Conservation (phyloP, 2,113 vertebrate species). For the Antidorcas marsupialis region DNA sequence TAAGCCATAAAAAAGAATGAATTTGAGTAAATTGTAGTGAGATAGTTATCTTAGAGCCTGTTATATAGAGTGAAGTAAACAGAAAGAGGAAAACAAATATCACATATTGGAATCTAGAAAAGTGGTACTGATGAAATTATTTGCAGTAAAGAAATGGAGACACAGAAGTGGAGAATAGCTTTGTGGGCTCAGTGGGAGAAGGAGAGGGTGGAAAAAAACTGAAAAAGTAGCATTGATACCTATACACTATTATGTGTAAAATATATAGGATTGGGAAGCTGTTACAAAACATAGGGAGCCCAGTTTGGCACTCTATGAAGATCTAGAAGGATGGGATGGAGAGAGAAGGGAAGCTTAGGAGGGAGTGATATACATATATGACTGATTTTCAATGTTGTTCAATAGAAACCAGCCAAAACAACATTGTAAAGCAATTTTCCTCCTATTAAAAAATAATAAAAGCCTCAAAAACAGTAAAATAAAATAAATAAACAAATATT, state of each 20-base stretch:
- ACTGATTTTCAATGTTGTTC: too few species aligned
- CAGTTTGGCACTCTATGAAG: too few species aligned
- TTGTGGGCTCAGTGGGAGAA: not conserved
- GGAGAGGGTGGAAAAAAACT: not conserved
- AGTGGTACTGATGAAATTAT: not conserved
- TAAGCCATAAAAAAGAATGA: not conserved
- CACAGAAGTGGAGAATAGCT: not conserved
- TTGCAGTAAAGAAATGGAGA: not conserved
- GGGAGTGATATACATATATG: too few species aligned
- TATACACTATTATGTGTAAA: too few species aligned
- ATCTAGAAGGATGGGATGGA: too few species aligned
- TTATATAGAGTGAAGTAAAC: not conserved
- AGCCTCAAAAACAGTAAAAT: not conserved
- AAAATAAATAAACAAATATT: not conserved
- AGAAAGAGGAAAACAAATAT: not conserved
- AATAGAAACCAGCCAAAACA: too few species aligned
- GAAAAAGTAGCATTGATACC: not conserved
- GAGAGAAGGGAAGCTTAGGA: too few species aligned
- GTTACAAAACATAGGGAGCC: too few species aligned
- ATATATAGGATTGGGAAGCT: too few species aligned
- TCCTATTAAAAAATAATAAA: too few species aligned
- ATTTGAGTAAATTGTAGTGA: not conserved
- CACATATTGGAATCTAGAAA: not conserved
- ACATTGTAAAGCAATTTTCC: too few species aligned
- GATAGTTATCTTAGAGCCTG: not conserved